Conservation (phyloP, 23 tunicate species). For the Styela plicata region DNA sequence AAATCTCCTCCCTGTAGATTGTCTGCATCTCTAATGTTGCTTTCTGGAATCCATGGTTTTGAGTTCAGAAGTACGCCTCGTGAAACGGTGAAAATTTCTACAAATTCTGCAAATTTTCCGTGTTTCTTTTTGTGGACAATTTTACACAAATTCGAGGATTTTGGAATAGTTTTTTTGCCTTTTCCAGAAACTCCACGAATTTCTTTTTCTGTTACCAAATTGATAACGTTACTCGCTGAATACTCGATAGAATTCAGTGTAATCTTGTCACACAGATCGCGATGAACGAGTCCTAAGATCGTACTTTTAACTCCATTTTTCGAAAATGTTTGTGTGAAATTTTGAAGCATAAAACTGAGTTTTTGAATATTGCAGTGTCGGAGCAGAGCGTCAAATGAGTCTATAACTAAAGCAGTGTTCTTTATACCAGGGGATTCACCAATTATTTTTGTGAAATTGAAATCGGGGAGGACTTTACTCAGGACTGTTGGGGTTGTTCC, state of each 20-base stretch:
- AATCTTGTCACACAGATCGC: neutral
- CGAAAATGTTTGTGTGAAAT: neutral
- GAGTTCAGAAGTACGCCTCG: neutral
- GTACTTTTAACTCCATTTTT: neutral
- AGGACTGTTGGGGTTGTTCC: neutral
- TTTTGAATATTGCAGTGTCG: constrained; percentile 9
- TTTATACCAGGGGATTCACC: neutral
- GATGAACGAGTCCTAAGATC: constrained; percentile 11
- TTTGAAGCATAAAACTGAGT: constrained; percentile 16
- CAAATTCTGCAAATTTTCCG: constrained; percentile 3
- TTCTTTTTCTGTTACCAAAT: neutral
- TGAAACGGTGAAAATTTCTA: neutral
- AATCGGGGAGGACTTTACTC: neutral
- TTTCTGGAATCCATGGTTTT: constrained; percentile 8
- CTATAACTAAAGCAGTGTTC: constrained; percentile 10
- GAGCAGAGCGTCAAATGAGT: constrained; percentile 1
- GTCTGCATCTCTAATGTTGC: neutral
- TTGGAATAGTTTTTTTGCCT: neutral
- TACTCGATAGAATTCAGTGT: neutral
- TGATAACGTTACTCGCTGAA: neutral
- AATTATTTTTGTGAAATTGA: neutral
- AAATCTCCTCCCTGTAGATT: neutral
- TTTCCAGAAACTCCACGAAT: neutral
- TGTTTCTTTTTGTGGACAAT: constrained; percentile 11
- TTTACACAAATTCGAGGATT: neutral